Percentiles rank a stretch among this genome's conserved stretches.
phyloP scores from a whole-genome alignment of 1,140 invertebrate species.

The Zophobas morio region DNA sequence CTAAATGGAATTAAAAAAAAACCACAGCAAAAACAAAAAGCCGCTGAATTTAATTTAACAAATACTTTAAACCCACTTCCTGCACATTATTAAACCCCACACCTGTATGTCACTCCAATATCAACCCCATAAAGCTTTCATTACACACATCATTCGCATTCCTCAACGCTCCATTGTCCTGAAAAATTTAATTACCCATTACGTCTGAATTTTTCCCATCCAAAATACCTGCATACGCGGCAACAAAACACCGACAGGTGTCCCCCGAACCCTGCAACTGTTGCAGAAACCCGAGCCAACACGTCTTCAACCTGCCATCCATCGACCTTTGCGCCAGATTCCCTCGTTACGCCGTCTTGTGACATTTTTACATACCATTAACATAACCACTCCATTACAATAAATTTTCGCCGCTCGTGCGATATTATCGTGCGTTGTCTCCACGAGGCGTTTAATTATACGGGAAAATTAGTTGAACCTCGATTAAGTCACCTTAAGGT shows the following conservation, averaged over 20 bases:
- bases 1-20: no score
- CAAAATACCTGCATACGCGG: not conserved
- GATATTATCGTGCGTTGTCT: not conserved
- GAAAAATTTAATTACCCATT: no score
- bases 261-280: conserved; percentile 10
- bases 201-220: no score
- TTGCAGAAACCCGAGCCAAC: conserved; percentile 21
- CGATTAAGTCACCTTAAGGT: not conserved
- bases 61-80: no score
- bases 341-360: not conserved
- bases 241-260: conserved; percentile 9
- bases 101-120: no score
- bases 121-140: no score
- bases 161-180: no score
- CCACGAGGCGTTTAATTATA: not conserved
- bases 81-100: no score
- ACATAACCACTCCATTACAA: not conserved
- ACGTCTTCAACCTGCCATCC: conserved; percentile 18
- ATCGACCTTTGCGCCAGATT: conserved; percentile 22
- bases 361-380: not conserved
- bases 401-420: not conserved
- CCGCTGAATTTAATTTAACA: no score
- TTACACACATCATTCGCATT: no score
- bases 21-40: no score
- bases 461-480: not conserved